Conservation (phyloP, 2,113 vertebrate genomes). For the Cyprinus carpio region DNA sequence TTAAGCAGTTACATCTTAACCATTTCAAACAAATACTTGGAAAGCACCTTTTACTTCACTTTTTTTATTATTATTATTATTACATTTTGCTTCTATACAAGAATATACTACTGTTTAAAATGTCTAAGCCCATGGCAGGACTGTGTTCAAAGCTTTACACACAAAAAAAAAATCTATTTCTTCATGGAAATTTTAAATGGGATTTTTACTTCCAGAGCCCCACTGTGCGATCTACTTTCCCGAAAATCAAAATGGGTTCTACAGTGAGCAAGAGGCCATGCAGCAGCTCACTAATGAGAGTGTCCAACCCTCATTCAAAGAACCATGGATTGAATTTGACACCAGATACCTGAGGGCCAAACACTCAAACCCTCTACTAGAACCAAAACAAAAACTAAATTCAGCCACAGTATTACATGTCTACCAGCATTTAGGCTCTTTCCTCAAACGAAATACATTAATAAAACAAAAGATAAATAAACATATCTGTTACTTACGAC, state of each 20-base stretch:
- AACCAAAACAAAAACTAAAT: neutral
- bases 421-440: neutral
- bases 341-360: neutral
- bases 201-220: conserved; percentile 8
- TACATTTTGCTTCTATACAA: neutral
- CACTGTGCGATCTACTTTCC: neutral
- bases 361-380: neutral
- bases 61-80: too few relatives aligned
- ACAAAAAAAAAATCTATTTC: neutral
- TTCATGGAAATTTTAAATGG: neutral
- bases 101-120: neutral
- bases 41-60: neutral
- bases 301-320: conserved; percentile 15
- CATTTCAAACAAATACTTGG: too few relatives aligned
- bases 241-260: neutral
- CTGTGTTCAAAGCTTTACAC: neutral
- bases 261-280: neutral
- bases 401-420: neutral
- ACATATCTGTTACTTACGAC: neutral
- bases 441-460: neutral
- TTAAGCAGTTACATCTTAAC: too few relatives aligned
- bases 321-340: neutral
- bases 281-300: conserved; percentile 2
- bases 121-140: neutral
- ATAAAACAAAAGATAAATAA: neutral